Evolutionary conservation across 2,113 vertebrate species (phyloP), one percentile per base, ranked within the genome.

Genomic region (Acanthochromis polyacanthus): DNA sequence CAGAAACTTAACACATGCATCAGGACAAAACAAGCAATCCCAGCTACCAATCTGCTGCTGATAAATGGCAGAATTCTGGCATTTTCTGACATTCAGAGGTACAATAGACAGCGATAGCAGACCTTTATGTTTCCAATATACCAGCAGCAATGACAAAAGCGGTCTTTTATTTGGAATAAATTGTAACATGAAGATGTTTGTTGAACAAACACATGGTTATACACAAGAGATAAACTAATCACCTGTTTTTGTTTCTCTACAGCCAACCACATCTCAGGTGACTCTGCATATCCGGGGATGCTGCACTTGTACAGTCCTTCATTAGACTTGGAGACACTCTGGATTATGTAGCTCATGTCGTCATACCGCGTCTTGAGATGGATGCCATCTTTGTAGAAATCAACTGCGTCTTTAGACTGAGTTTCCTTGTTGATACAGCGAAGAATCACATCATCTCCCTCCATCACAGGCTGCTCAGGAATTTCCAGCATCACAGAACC

Each of bases 291-390:
- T 48, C 22, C 63, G 57, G 75, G 12, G 23, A 82, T 58, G 60
- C 5, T 81, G 60, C 87, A 89, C 59, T 59, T 71, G 71, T 89
- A 89, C 23, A 68, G 17, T 68, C 83, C 83, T 74, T 75, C 80
- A 56, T 85, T 45, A 60, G 60, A 71, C 51, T 46, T 75, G 51
- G 82, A 88, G 15, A 82, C 20, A 1, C 25, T 30, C 1, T 4
- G 4, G 48, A 89, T 65, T n/a, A n/a, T n/a, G n/a, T n/a, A n/a
- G 28, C 2, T 30, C 28, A 82, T 7, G 38, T 48, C 10, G 20
- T 10, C 23, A 23, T 36, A 3, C 12, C 0, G 0, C 0, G 23
- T 78, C 1, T 1, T 10, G 0, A 83, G 14, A 0, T 0, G 0
- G 0, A 22, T 1, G 1, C 63, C 78, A 12, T 84, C 43, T 82